Evolutionary conservation across 2,113 vertebrate genomes (phyloP), one percentile per base, ranked within the genome.

Genomic region (Girardinichthys multiradiatus): DNA sequence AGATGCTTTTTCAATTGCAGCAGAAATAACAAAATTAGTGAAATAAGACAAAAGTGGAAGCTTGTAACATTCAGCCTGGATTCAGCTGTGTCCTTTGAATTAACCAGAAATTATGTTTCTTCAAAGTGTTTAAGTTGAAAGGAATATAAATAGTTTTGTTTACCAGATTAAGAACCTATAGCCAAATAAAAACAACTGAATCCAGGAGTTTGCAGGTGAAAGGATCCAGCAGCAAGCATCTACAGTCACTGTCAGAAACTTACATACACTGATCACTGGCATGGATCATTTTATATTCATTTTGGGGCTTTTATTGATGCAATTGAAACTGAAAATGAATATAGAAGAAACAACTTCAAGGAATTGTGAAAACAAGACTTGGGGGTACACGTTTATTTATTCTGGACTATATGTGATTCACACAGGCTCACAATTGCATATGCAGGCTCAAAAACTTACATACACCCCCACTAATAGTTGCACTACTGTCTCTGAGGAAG

Each of bases 41-140:
- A 96, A 97, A 97, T 95, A 96, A 95, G 95, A 95, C 94, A 96
- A 96, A 97, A 95, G 96, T 96, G 95, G 83, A 92, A 88, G 92
- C 90, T 91, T 28, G 64, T 77, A 75, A 90, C 90, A 81, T 86
- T 65, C 73, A 79, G 77, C 78, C 92, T 70, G 91, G 92, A 94
- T 93, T 94, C 93, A 94, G 92, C 86, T 76, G 19, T 63, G 82
- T 84, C 73, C 81, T 86, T 85, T 61, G 19, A 74, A 70, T 87
- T 73, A 70, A 80, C 58, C 62, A 4, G 59, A 76, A 87, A 82
- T 74, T 71, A 68, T 64, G 4, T 26, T 26, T 31, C 30, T 72
- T 79, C 45, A 39, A 68, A 77, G 82, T 48, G 62, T 75, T 61
- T 27, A 48, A 57, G 64, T 72, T 35, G 54, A 72, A 80, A 33